Percentiles rank a stretch among this genome's conserved stretches.
Conservation (phyloP, 1,140 invertebrate species). For the Marisa cornuarietis region DNA sequence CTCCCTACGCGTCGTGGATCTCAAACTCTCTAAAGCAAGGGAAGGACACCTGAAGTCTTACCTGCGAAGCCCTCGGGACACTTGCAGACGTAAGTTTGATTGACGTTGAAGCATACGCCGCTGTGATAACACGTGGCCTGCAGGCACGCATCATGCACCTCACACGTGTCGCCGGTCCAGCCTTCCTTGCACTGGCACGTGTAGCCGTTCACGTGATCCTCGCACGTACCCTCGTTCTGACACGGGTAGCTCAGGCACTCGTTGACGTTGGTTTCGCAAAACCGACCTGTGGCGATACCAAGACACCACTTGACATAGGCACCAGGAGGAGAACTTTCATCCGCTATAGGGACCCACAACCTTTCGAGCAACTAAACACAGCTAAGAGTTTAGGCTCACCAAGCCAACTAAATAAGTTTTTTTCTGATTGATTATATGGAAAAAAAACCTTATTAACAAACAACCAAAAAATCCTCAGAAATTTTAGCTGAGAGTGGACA, state of each 20-base stretch:
- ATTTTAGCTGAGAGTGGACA: too few species aligned
- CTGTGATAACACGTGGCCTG: slow-evolving; percentile 80
- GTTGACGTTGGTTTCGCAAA: slow-evolving; percentile 91
- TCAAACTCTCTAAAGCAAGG: too few species aligned
- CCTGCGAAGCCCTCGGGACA: slow-evolving; percentile 53
- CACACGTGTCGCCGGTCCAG: slow-evolving; percentile 49
- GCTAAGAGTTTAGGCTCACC: too few species aligned
- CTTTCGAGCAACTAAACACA: too few species aligned
- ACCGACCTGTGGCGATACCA: slow-evolving; percentile 77
- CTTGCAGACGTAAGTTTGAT: slow-evolving; percentile 48
- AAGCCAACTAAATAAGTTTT: too few species aligned
- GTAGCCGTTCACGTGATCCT: slow-evolving; percentile 38
- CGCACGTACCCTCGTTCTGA: slow-evolving; percentile 37
- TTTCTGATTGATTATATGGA: too few species aligned
- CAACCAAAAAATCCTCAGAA: too few species aligned
- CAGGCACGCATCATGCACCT: slow-evolving; percentile 84
- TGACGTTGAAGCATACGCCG: slow-evolving; percentile 40
- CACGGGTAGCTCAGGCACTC: slow-evolving; percentile 63
- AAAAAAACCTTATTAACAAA: too few species aligned
- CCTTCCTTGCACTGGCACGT: slow-evolving; percentile 53
- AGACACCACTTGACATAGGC: too few species aligned
- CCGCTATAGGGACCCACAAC: too few species aligned
- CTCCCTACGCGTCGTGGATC: too few species aligned
- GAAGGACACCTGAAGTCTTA: slow-evolving; percentile 14
- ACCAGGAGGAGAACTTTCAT: too few species aligned